phyloP scores from a whole-genome alignment of 1,140 invertebrate species.

The Drosophila setifemur region DNA sequence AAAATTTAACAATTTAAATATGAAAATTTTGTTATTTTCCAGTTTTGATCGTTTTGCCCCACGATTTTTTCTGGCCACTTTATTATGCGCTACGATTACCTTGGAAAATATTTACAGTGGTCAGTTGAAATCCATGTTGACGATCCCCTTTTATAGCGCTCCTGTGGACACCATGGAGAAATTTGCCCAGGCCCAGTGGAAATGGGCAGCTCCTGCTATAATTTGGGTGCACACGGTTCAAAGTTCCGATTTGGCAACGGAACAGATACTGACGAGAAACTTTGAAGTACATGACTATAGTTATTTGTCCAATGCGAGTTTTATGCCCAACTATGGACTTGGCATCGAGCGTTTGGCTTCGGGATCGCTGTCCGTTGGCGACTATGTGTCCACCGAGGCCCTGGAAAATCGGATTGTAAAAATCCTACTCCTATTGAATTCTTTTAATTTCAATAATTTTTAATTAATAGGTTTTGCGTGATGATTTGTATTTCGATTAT shows the following conservation, averaged over 20 bases:
- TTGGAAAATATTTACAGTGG: constrained; percentile 80
- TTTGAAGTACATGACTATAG: constrained; percentile 68
- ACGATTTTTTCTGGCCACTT: constrained; percentile 63
- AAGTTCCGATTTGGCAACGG: constrained; percentile 56
- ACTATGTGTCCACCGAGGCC: constrained; percentile 59
- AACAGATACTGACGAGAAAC: constrained; percentile 55
- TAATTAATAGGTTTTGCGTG: constrained; percentile 44
- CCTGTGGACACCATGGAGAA: constrained; percentile 69
- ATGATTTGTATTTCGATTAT: constrained; percentile 77
- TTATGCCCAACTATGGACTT: constrained; percentile 57
- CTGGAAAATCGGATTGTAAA: constrained; percentile 66
- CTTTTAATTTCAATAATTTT: neutral
- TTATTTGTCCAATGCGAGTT: constrained; percentile 70
- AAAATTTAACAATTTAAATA: neutral
- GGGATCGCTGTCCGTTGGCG: constrained; percentile 61
- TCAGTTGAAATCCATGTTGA: constrained; percentile 72
- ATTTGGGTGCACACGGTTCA: constrained; percentile 68
- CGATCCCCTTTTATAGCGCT: constrained; percentile 58
- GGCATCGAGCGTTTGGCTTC: constrained; percentile 66
- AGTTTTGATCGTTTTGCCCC: constrained; percentile 58
- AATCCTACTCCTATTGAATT: neutral
- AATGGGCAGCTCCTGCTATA: constrained; percentile 74
- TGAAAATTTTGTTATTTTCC: neutral
- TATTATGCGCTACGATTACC: constrained; percentile 73
- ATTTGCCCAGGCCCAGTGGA: constrained; percentile 59